Base-by-base conservation (phyloP, 2,888 invertebrate species). In the Spodoptera picta region DNA sequence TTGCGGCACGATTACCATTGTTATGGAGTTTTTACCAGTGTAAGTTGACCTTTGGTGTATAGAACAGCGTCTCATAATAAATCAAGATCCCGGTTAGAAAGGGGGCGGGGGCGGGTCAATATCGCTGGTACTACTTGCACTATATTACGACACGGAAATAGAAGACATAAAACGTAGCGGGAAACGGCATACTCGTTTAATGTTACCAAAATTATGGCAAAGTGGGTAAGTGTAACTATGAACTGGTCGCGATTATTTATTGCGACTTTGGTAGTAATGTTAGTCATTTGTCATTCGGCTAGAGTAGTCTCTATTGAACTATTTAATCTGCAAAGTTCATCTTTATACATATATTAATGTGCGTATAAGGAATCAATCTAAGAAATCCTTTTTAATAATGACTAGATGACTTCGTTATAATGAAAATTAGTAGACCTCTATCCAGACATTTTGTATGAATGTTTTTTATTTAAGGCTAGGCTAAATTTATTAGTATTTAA, bases 1-100 rank as follows among this genome's bases (percentile, higher is more conserved):
- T 69, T 77, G 68, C 51, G 54, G 53, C 69, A 76, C 66, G 69
- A 63, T 61, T 60, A 53, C 77, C 63, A 70, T 80, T 79, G 73
- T 79, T 64, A 66, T 54, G 31, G 48, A 62, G 31, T 51, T 23
- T 42, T 24, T 14, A 44, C 75, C 64, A 77, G 51, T 46, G 11
- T 70, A 65, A 43, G 41, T 55, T 68, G 71, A 65, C 42, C 67
- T 71, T 41, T 49, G 1, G 11, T 5, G 14, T 41, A 14, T n/a
- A 48, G 19, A 11, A 45, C 49, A 43, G 50, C n/a, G 31, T 10
- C 61, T 23, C 47, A 23, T 44, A 46, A 58, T 58, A 55, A 67
- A 62, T 60, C 54, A 56, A 31, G 59, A 61, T 65, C 45, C 23
- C 12, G 54, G 31, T 56, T 43, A 43, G 11, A 63, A 55, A 24